Percentiles rank a stretch among this genome's conserved stretches.
These are phyloP conservation scores for Agrochola lota DNA, from an alignment of 2,888 invertebrate genomes.

Conservation along the genomic window DNA sequence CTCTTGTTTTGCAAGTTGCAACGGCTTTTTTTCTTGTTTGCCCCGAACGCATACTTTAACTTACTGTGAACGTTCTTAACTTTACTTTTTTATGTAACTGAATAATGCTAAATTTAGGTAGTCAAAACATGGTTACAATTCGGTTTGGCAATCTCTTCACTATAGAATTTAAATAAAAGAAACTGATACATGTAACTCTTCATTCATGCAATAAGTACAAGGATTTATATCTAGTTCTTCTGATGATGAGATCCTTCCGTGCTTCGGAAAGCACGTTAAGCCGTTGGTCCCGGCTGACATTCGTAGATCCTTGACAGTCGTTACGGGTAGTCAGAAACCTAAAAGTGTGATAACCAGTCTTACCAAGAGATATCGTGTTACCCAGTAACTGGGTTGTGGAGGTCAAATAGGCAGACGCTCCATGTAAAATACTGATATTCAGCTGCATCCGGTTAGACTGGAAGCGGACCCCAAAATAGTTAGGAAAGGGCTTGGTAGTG, in stretches of 20 bases:
- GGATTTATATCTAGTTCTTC: neutral
- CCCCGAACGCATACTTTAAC: constrained; percentile 61
- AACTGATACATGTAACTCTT: neutral
- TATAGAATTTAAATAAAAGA: neutral
- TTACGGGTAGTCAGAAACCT: too few species aligned
- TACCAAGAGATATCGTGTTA: too few species aligned
- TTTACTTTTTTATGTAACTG: constrained; percentile 53
- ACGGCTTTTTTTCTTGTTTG: constrained; percentile 66
- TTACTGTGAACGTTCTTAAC: constrained; percentile 59
- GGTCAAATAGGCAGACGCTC: too few species aligned
- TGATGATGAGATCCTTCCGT: neutral
- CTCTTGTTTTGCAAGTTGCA: constrained; percentile 80
- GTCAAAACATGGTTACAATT: constrained; percentile 14
- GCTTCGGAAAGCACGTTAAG: too few species aligned
- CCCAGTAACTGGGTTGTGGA: too few species aligned
- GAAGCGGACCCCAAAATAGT: too few species aligned
- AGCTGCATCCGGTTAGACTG: too few species aligned
- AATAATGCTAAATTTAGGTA: constrained; percentile 35
- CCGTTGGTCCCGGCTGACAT: too few species aligned
- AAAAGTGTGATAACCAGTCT: too few species aligned
- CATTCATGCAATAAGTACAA: neutral
- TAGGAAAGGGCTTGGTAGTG: too few species aligned
- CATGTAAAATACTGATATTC: too few species aligned
- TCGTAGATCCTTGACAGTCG: too few species aligned
- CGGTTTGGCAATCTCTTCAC: constrained; percentile 10